A percentile compares a stretch with the other conserved stretches of the same genome.
phyloP scores from a whole-genome alignment of 2,797 vertebrate genomes.

The Caiman crocodilus region DNA sequence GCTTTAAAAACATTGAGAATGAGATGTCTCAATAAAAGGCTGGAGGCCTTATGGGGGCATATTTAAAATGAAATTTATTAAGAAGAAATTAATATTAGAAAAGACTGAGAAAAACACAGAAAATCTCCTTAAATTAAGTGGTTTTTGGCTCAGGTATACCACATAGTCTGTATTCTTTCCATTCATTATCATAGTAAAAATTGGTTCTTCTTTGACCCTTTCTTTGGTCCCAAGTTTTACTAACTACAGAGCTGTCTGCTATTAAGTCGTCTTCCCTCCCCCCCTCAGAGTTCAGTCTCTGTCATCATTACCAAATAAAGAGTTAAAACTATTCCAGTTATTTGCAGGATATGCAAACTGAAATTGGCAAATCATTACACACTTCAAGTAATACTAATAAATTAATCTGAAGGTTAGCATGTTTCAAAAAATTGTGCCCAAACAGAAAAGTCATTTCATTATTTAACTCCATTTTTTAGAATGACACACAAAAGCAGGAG shows the following conservation, averaged over 20 bases:
- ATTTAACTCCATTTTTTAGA: neutral
- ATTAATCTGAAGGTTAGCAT: too few relatives aligned
- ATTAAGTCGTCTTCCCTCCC: neutral
- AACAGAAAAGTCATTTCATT: neutral
- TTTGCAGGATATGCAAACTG: neutral
- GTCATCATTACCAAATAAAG: neutral
- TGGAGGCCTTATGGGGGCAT: neutral
- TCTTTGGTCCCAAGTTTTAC: neutral
- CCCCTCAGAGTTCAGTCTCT: neutral
- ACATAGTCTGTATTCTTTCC: neutral
- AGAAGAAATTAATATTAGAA: neutral
- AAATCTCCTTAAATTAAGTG: neutral
- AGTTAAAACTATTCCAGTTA: neutral
- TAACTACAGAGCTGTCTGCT: neutral
- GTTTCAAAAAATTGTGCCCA: neutral
- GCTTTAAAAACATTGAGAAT: neutral
- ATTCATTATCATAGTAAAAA: neutral
- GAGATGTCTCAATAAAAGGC: neutral
- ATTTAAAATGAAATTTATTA: neutral
- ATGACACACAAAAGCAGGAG: neutral
- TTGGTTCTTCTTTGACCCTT: neutral
- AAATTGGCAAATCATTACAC: neutral
- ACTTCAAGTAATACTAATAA: neutral
- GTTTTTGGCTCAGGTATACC: neutral
- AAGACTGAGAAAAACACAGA: neutral